Base-by-base conservation (phyloP, 2,113 vertebrate genomes). In the Fulmarus glacialis region DNA sequence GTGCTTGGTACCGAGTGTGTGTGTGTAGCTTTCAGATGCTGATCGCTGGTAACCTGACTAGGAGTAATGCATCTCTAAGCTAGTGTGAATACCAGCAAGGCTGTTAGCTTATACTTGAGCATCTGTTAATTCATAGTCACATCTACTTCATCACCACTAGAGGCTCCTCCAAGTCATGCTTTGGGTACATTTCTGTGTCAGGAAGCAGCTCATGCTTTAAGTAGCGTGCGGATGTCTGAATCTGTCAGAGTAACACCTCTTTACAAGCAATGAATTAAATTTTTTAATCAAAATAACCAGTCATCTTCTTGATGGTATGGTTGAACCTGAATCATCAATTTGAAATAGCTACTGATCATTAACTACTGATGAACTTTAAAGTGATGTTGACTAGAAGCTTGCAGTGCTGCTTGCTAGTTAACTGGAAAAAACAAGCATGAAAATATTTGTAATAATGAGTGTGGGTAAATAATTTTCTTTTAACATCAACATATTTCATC, bases 111-210 rank as follows among this genome's bases (percentile, higher is more conserved):
- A 21, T 45, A 36, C 30, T 70, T 48, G 23, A 73, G n/a, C n/a
- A 52, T 91, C 42, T 94, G 50, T 74, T 94, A 52, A 82, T 79
- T 94, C 47, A 11, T 81, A 83, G 78, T 89, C 77, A 38, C 70
- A 79, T 95, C 95, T 93, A 34, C 86, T 91, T 72, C 75, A 53
- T 87, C 80, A 79, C 96, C 94, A 91, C 96, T 97, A 97, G 97
- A 97, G 97, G 97, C 70, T 97, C 95, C 97, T 96, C 94, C 94
- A 96, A 71, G 83, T 92, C 96, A 68, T 45, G 52, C 45, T 96
- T 96, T 90, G 77, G 38, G 12, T 67, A 36, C 0, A 12, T 52
- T 89, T 81, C 40, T 92, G 43, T 90, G n/a, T 18, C 50, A 71
- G 42, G 68, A 89, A 79, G 50, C 56, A 63, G 64, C 34, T 89